Base-by-base conservation (phyloP, 2,113 vertebrate genomes). In the Phycodurus eques region DNA sequence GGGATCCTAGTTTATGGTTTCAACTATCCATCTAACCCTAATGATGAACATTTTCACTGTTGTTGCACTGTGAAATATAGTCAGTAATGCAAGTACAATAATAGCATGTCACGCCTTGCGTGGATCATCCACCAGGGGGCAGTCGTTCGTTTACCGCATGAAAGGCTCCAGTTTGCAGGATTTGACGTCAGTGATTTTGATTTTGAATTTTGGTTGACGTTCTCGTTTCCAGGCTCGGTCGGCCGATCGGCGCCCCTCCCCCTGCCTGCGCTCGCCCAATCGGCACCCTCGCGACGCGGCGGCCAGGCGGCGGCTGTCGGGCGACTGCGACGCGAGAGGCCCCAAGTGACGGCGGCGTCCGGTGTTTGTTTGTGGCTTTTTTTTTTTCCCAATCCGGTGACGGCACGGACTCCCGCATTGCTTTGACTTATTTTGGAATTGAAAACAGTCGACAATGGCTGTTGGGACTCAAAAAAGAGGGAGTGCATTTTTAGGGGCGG, bases 231-330 rank as follows among this genome's bases (percentile, higher is more conserved):
- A 92, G 91, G 15, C 72, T 20, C 57, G 74, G 68, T 71, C 83
- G 12, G 67, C 82, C 53, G 79, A 53, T 68, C 82, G 84, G n/a
- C 88, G 84, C 3, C 87, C 88, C 69, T 91, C 91, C 44, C 87
- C 86, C 1, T 84, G 90, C 70, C 87, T 88, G 61, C 82, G 86
- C 11, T 79, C 87, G 0, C 79, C 91, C 80, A 89, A 87, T 85
- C 87, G 78, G 79, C 84, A 88, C 56, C 70, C 80, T 68, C 87
- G 84, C 13, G 71, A 67, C 9, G 75, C 79, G 20, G 85, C 77
- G 0, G 81, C 88, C 49, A 92, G 92, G 79, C 83, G 91, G 54
- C 90, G 89, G 63, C 82, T 92, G 66, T 92, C 92, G 0, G 92
- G 87, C 8, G 92, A 93, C 83, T 64, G 86, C 80, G 92, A 91